These are phyloP conservation scores for Dipus sagitta DNA, from an alignment of 2,797 vertebrate genomes.

Conservation along the genomic window DNA sequence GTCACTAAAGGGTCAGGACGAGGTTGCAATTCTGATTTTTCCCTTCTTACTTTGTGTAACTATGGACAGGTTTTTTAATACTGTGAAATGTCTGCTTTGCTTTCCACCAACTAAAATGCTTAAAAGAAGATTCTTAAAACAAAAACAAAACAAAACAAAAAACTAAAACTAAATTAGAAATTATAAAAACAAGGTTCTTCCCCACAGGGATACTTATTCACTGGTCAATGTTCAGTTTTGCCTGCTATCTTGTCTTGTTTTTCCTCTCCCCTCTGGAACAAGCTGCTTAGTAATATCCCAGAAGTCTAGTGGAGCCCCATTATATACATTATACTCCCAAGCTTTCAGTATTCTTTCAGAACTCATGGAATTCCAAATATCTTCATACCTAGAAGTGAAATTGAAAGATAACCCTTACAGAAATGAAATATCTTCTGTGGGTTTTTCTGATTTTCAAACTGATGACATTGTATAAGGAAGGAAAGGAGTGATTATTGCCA, in stretches of 20 bases:
- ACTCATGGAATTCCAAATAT: neutral
- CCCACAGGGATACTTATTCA: neutral
- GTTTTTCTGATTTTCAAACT: neutral
- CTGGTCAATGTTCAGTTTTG: constrained; percentile 22
- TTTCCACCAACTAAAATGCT: neutral
- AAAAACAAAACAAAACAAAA: no score
- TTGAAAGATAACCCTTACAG: neutral
- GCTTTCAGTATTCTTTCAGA: neutral
- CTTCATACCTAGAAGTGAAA: neutral
- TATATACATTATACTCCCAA: neutral
- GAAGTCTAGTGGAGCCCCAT: neutral
- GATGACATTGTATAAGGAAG: neutral
- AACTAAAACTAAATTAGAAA: neutral
- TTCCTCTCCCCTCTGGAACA: neutral
- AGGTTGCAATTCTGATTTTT: neutral
- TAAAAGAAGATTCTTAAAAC: neutral
- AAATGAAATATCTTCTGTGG: neutral
- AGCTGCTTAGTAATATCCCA: neutral
- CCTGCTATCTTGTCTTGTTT: neutral
- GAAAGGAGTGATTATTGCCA: neutral
- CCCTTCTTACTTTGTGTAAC: neutral
- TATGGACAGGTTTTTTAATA: neutral
- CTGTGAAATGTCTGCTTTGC: neutral
- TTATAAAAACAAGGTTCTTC: neutral
- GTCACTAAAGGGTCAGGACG: neutral